Evolutionary conservation across 2,113 vertebrate genomes (phyloP).

Genomic region (Mesoclemmys tuberculata): DNA sequence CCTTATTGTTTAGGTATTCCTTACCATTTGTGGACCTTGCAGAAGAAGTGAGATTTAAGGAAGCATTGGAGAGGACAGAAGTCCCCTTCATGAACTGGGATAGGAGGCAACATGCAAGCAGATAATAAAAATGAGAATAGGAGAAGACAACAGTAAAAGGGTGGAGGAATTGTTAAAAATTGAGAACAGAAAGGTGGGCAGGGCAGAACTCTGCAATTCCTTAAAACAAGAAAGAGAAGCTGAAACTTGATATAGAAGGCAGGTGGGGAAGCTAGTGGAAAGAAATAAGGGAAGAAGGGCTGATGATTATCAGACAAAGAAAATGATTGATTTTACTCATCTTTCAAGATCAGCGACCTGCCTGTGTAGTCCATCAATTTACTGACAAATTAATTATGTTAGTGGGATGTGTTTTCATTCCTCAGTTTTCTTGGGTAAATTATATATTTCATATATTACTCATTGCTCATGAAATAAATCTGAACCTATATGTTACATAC

Average conservation of each 20-base stretch:
- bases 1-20: background rate
- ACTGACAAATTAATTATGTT: conserved; percentile 46
- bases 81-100: background rate
- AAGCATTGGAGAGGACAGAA: background rate
- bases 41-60: conserved; percentile 15
- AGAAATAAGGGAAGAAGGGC: background rate
- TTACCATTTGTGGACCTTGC: conserved; percentile 36
- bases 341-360: conserved; percentile 44
- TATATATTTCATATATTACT: conserved; percentile 54
- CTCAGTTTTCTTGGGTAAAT: conserved; percentile 21
- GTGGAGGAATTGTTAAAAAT: background rate
- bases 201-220: background rate
- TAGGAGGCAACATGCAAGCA: background rate
- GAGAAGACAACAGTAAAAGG: background rate
- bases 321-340: conserved; percentile 42
- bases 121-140: background rate
- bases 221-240: background rate
- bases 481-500: background rate
- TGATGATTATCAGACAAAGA: conserved; percentile 44
- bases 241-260: conserved; percentile 7
- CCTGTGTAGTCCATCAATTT: conserved; percentile 45
- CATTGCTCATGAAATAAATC: conserved; percentile 19
- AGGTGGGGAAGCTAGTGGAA: background rate
- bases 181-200: background rate
- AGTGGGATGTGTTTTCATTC: conserved; percentile 41